phyloP scores from a whole-genome alignment of 2,113 vertebrate species.

The Nycticorax nycticorax region DNA sequence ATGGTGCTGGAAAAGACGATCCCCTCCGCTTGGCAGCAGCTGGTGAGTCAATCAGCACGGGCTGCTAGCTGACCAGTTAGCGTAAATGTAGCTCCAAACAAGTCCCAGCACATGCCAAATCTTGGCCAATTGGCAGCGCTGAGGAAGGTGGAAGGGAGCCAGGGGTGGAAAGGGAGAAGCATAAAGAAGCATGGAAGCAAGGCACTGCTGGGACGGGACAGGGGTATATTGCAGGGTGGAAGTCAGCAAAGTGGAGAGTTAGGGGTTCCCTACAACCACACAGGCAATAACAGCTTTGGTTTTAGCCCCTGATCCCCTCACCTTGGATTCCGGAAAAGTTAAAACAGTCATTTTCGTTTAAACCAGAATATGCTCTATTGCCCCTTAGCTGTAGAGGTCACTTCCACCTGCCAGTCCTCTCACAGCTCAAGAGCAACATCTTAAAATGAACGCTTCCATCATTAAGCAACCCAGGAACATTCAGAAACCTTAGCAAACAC shows the following conservation, averaged over 20 bases:
- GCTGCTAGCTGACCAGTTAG: neutral
- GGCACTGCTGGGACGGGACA: neutral
- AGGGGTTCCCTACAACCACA: neutral
- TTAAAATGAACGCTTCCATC: neutral
- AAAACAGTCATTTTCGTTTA: neutral
- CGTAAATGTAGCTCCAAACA: neutral
- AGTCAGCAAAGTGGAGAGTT: accelerated
- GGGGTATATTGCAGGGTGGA: neutral
- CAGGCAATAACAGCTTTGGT: neutral
- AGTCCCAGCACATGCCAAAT: neutral
- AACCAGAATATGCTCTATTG: neutral
- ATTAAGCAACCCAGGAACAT: neutral
- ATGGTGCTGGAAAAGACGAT: neutral
- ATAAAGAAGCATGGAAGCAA: neutral
- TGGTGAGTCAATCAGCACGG: neutral
- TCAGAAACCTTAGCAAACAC: neutral
- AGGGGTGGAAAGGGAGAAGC: neutral
- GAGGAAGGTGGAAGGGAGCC: neutral
- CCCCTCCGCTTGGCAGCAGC: neutral
- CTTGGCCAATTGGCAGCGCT: neutral
- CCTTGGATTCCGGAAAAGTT: neutral
- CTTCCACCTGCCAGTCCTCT: neutral
- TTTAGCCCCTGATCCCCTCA: neutral
- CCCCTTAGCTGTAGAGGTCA: neutral
- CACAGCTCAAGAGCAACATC: neutral